Evolutionary conservation across 1,140 invertebrate genomes (phyloP).

Genomic region (Drosophila kanapiae): DNA sequence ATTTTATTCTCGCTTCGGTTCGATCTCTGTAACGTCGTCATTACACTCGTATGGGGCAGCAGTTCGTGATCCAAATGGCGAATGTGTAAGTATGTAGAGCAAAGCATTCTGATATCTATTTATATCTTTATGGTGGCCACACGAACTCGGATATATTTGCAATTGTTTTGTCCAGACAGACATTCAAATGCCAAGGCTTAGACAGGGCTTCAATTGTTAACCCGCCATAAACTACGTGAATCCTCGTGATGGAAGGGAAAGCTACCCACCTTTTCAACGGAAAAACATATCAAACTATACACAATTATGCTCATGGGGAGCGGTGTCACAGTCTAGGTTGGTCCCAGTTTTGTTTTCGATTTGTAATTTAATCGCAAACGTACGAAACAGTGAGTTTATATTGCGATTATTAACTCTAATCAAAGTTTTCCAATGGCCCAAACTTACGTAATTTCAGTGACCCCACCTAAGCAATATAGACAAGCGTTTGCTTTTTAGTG

Average conservation of each 20-base stretch:
- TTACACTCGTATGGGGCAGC: constrained; percentile 49
- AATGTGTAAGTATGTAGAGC: constrained; percentile 38
- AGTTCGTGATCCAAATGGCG: constrained; percentile 62
- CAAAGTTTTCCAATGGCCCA: constrained; percentile 6
- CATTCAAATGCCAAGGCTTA: constrained; percentile 40
- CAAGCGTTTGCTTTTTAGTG: not conserved
- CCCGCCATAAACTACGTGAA: not conserved
- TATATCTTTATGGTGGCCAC: constrained; percentile 46
- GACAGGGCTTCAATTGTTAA: constrained; percentile 7
- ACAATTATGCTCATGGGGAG: not conserved
- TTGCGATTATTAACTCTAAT: not conserved
- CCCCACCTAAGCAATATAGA: not conserved
- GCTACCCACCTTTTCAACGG: constrained; percentile 1
- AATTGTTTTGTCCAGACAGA: constrained; percentile 25
- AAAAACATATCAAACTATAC: constrained; percentile 4
- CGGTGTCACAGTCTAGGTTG: not conserved
- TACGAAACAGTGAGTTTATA: not conserved
- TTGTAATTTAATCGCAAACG: constrained; percentile 1
- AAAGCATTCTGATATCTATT: constrained; percentile 33
- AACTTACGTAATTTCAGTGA: constrained; percentile 9
- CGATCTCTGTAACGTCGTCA: constrained; percentile 37
- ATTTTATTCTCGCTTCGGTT: constrained; percentile 4
- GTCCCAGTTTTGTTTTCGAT: constrained; percentile 1
- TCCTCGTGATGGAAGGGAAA: constrained; percentile 14
- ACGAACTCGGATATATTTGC: constrained; percentile 32